These are phyloP conservation scores for Cryptotis parvus DNA, from an alignment of 2,113 vertebrate species.

Conservation along the genomic window DNA sequence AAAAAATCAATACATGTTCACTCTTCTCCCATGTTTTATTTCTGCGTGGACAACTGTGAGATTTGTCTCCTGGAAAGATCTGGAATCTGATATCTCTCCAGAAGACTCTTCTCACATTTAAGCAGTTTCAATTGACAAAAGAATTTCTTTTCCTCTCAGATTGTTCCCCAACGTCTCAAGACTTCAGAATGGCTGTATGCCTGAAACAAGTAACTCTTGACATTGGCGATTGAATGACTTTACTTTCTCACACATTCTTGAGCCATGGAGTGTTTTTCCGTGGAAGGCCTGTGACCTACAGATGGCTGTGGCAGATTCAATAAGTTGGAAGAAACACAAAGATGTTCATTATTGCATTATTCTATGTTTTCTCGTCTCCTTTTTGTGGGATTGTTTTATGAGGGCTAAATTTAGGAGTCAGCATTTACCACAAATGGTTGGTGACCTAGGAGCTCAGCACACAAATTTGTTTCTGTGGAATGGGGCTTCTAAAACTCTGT, in stretches of 20 bases:
- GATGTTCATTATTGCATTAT: slow-evolving; percentile 73
- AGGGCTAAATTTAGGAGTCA: slow-evolving; percentile 41
- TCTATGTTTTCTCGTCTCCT: slow-evolving; percentile 36
- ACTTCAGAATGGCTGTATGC: slow-evolving; percentile 47
- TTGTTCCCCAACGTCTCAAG: slow-evolving; percentile 38
- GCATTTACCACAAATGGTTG: neutral
- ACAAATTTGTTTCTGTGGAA: neutral
- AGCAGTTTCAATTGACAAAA: slow-evolving; percentile 73
- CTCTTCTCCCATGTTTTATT: neutral
- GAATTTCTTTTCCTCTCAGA: slow-evolving; percentile 56
- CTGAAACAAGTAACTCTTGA: slow-evolving; percentile 63
- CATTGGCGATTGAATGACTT: slow-evolving; percentile 53
- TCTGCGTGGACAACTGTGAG: neutral
- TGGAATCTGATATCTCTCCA: neutral
- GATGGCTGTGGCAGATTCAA: slow-evolving; percentile 60
- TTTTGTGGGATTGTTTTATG: slow-evolving; percentile 39
- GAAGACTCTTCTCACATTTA: slow-evolving; percentile 20
- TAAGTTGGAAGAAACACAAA: slow-evolving; percentile 70
- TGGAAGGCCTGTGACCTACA: slow-evolving; percentile 70
- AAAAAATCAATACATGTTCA: neutral
- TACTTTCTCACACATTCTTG: slow-evolving; percentile 81
- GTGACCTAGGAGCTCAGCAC: neutral
- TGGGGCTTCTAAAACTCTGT: neutral
- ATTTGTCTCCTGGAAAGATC: neutral
- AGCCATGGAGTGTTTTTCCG: slow-evolving; percentile 33